Evolutionary conservation across 2,797 vertebrate genomes (phyloP), one percentile per base, ranked within the genome.

Genomic region (Gastrophryne carolinensis): DNA sequence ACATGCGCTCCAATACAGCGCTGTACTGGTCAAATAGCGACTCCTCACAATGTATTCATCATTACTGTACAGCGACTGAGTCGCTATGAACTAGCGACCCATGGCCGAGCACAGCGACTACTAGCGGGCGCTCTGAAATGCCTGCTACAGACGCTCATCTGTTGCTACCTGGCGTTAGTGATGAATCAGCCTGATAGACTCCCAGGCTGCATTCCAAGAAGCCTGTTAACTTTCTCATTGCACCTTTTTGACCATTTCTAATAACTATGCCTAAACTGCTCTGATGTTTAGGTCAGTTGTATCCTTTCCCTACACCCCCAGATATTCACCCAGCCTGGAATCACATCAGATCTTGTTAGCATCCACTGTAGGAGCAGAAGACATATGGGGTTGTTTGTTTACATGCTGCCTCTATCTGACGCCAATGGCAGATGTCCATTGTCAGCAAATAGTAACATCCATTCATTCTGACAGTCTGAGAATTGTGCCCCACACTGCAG

Each of bases 401-500:
- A 76, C 49, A 62, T 54, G 66, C 57, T 77, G 67, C 34, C 47
- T 57, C 35, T 63, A 15, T 64, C 58, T 56, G 39, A 12, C 57
- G 75, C 75, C 52, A 12, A 44, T 66, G 68, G 68, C 75, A 60
- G 37, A 66, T 65, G 61, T 65, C 60, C 52, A 66, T 66, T 78
- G 53, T 64, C 75, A 50, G 58, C 67, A 58, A 29, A 39, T 56
- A 24, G 60, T 54, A 49, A 78, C 50, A 71, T 58, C 50, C 53
- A 72, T 65, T 60, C 41, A 23, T 60, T 60, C 30, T 78, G 68
- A 72, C 75, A 77, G 52, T n/a, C 47, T 34, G 29, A 58, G 60
- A 71, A 63, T 39, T 56, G 37, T 17, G 24, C 44, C 44, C 8
- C 34, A 37, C 12, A 12, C 66, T 19, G 23, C 61, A 66, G 67